Conservation (phyloP, 2,888 invertebrate genomes). For the Catocala fraxini region DNA sequence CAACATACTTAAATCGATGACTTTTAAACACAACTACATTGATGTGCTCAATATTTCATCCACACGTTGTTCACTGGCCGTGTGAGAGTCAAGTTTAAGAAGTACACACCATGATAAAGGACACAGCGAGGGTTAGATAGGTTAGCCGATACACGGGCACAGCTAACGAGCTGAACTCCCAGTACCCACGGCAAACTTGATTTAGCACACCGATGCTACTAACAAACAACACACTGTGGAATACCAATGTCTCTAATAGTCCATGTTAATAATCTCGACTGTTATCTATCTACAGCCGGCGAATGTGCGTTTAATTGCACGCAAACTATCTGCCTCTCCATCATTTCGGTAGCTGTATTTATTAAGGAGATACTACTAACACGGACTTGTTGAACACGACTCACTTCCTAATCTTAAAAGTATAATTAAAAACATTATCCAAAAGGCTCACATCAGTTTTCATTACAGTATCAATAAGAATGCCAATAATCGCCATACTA, state of each 20-base stretch:
- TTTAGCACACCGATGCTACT: slow-evolving; percentile 20
- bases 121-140: slow-evolving; percentile 57
- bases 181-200: slow-evolving; percentile 1
- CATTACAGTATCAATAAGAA: no score
- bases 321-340: no score
- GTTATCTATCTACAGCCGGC: no score
- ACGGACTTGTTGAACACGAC: no score
- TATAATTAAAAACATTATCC: no score
- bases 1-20: no score
- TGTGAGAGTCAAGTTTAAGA: background rate
- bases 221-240: slow-evolving; percentile 25
- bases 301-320: no score
- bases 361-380: no score
- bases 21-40: no score
- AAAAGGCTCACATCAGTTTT: no score
- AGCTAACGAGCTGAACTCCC: slow-evolving; percentile 62
- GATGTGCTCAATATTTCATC: background rate
- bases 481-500: background rate
- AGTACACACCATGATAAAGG: background rate
- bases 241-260: slow-evolving; percentile 29
- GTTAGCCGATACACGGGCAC: slow-evolving; percentile 62
- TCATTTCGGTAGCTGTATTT: no score
- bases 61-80: background rate
- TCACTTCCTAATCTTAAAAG: no score
- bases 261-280: slow-evolving; percentile 8